Evolutionary conservation across 2,113 vertebrate species (phyloP), one percentile per base, ranked within the genome.

Genomic region (Menura novaehollandiae): DNA sequence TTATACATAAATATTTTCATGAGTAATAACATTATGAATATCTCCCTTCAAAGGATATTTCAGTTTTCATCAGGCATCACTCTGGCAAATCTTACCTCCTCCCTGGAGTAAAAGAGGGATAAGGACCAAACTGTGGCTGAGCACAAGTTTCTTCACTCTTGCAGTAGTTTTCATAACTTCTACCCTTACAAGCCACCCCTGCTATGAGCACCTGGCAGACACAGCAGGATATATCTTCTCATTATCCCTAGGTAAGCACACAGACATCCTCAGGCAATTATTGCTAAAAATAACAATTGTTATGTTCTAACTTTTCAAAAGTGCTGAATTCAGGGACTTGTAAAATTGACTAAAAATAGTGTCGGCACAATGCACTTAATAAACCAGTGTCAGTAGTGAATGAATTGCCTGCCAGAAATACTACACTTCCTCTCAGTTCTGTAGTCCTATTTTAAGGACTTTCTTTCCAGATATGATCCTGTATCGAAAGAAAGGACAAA

Each of bases 211-310:
- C 32, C 68, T 72, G 39, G 51, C 63, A 95, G 90, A 56, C 91
- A 94, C 64, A 94, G 92, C 60, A 81, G 69, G 85, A 81, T 60
- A 8, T 14, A 39, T 44, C 46, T 82, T 72, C 67, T 90, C 43
- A 66, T 90, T 95, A 84, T 51, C 64, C 66, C 41, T 32, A 80
- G 53, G 56, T 91, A 83, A 93, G 88, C 67, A 89, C 55, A 56
- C 37, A 73, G 71, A 74, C 11, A 80, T 55, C 47, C 75, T 85
- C 27, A 73, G 74, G 69, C 82, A 93, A 85, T 5, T 28, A 83
- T 10, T 79, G 26, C 88, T 91, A 88, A 93, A 96, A 96, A 89
- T 94, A 93, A 37, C 74, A 79, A 68, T 58, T 64, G 46, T 87
- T 91, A 81, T 43, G 13, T 41, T 79, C 66, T 83, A 94, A 85